These are phyloP conservation scores for Myotis planiceps DNA, from an alignment of 2,797 vertebrate genomes.

Conservation along the genomic window DNA sequence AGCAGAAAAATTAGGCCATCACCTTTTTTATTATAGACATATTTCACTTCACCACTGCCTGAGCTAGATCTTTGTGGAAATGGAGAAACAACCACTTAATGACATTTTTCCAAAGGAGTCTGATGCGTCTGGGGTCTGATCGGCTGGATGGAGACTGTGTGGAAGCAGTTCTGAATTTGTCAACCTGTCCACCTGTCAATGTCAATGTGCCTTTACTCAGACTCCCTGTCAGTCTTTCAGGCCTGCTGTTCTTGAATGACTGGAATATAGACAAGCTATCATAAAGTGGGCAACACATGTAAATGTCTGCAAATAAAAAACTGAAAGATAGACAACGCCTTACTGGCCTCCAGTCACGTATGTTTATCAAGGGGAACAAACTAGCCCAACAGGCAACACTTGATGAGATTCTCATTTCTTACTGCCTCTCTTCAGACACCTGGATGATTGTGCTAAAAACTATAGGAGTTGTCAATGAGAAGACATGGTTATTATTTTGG, in stretches of 20 bases:
- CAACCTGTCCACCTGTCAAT: neutral
- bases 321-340: neutral
- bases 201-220: neutral
- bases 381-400: neutral
- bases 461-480: neutral
- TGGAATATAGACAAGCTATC: neutral
- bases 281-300: neutral
- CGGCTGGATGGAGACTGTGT: neutral
- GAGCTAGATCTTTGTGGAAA: slow-evolving; percentile 25
- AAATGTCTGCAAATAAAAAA: slow-evolving; percentile 35
- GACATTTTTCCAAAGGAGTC: slow-evolving; percentile 52
- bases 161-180: slow-evolving; percentile 21
- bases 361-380: slow-evolving; percentile 9
- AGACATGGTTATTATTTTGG: neutral
- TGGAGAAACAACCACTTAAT: slow-evolving; percentile 32
- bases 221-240: neutral
- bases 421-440: neutral
- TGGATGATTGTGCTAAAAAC: neutral
- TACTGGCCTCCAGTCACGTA: neutral
- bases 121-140: neutral
- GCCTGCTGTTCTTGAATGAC: neutral
- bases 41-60: slow-evolving; percentile 3
- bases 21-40: slow-evolving; percentile 11
- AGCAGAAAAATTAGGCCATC: slow-evolving; percentile 28
- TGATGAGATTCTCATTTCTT: neutral